Base-by-base conservation (phyloP, 2,797 vertebrate genomes). In the Falco concolor region DNA sequence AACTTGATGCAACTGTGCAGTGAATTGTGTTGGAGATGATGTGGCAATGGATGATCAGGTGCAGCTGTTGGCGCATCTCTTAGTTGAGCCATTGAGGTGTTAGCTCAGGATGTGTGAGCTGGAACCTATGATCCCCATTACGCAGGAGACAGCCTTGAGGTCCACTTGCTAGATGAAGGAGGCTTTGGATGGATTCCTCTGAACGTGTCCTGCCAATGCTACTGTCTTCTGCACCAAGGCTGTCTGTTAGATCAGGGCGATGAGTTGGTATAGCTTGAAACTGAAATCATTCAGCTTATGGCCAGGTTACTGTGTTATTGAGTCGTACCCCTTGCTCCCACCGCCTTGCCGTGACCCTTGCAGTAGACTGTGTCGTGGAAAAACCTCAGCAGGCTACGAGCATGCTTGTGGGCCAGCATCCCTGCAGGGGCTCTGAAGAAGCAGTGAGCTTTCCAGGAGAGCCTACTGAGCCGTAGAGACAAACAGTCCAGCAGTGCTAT, bases 131-230 rank as follows among this genome's bases (percentile, higher is more conserved):
- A 27, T 60, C 67, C 17, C 7, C 7, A 7, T 68, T 38, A 4
- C 0, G 0, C 25, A 28, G 61, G 68, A 83, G 67, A 38, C 19
- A 28, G 14, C 34, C 40, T 64, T 54, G 76, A 38, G 27, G 44
- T 49, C 21, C 20, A 15, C 11, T 89, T 0, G 0, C 53, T 45
- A 63, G 50, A 19, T 1, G 1, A 27, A 27, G 28, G 7, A 12
- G 45, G n/a, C 45, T 89, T n/a, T 45, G 45, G 17, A 21, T 75
- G 21, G 20, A 20, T 36, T 36, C 6, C 11, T 75, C 42, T 75
- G 68, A 60, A 40, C 0, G 1, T 30, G 20, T 65, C 17, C 30
- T 72, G 11, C 36, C 8, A 2, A 9, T 61, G 17, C 47, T 83
- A 12, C 34, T 12, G 11, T 68, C 20, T 77, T 38, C 49, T 53